Conservation (phyloP, 2,888 invertebrate genomes). For the Xiphydria camelus region DNA sequence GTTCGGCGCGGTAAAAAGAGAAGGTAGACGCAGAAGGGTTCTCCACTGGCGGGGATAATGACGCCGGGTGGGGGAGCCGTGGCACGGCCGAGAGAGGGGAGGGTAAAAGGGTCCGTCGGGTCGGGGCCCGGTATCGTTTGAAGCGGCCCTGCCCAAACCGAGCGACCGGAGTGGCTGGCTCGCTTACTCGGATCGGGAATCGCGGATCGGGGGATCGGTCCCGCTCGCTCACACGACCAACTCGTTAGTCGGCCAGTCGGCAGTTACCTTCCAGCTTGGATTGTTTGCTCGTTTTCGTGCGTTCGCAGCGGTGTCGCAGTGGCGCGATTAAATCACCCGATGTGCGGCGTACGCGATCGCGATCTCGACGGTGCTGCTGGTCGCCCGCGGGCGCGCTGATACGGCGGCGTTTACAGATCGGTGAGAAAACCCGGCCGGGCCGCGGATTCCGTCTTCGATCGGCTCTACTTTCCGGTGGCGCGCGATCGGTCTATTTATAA, state of each 20-base stretch:
- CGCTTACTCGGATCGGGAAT: constrained; percentile 26
- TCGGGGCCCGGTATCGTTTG: constrained; percentile 28
- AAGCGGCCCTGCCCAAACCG: constrained; percentile 37
- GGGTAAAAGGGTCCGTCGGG: constrained; percentile 3
- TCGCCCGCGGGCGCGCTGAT: constrained; percentile 1
- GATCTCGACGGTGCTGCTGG: constrained; percentile 10
- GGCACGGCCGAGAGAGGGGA: too few relatives aligned
- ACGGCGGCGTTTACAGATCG: too few relatives aligned
- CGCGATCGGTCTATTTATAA: background rate
- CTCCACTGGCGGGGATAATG: too few relatives aligned
- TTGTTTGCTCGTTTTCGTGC: too few relatives aligned
- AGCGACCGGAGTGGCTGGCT: constrained; percentile 19
- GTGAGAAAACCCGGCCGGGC: constrained; percentile 11
- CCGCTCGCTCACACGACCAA: constrained; percentile 13
- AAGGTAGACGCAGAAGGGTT: too few relatives aligned
- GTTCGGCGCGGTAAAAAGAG: too few relatives aligned
- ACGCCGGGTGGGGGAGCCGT: too few relatives aligned
- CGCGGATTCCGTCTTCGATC: constrained; percentile 12
- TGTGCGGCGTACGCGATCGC: too few relatives aligned
- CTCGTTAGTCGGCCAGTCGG: constrained; percentile 16
- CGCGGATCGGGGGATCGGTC: constrained; percentile 12
- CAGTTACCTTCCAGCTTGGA: constrained; percentile 3
- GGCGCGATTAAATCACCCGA: too few relatives aligned
- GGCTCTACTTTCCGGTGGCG: background rate
- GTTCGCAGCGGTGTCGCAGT: too few relatives aligned